Conservation (phyloP, 2,888 invertebrate genomes). For the Coleophora deauratella region DNA sequence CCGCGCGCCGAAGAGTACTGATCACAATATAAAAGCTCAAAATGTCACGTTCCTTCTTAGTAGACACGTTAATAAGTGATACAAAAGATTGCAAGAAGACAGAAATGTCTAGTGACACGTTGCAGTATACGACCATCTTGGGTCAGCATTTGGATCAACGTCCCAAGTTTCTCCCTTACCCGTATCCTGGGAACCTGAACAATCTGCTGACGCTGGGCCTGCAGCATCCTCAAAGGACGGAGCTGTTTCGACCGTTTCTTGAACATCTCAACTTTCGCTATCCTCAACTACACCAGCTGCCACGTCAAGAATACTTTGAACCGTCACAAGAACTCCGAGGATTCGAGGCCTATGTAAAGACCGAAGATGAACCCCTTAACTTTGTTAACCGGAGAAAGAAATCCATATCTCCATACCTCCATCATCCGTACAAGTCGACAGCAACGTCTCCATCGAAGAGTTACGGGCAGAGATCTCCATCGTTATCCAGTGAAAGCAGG, state of each 20-base stretch:
- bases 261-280: conserved; percentile 61
- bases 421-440: conserved; percentile 55
- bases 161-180: conserved; percentile 75
- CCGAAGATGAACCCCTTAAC: conserved; percentile 49
- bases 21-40: conserved; percentile 27
- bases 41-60: conserved; percentile 88
- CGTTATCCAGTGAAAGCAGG: conserved; percentile 62
- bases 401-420: conserved; percentile 56
- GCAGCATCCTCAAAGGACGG: conserved; percentile 73
- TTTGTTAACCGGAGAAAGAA: conserved; percentile 53
- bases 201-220: conserved; percentile 78
- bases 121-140: conserved; percentile 51
- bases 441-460: conserved; percentile 54
- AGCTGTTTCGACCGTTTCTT: conserved; percentile 63
- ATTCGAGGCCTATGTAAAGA: conserved; percentile 44
- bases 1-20: conserved; percentile 35
- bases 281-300: conserved; percentile 55
- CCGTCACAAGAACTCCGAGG: conserved; percentile 35
- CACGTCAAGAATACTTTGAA: conserved; percentile 50
- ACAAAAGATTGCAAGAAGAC: conserved; percentile 63
- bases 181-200: conserved; percentile 77
- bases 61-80: conserved; percentile 84
- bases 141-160: conserved; percentile 46
- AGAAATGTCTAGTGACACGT: conserved; percentile 51
- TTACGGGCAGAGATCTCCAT: conserved; percentile 56